Base-by-base conservation (phyloP, 2,888 invertebrate species). In the Lasioglossum villosulum region DNA sequence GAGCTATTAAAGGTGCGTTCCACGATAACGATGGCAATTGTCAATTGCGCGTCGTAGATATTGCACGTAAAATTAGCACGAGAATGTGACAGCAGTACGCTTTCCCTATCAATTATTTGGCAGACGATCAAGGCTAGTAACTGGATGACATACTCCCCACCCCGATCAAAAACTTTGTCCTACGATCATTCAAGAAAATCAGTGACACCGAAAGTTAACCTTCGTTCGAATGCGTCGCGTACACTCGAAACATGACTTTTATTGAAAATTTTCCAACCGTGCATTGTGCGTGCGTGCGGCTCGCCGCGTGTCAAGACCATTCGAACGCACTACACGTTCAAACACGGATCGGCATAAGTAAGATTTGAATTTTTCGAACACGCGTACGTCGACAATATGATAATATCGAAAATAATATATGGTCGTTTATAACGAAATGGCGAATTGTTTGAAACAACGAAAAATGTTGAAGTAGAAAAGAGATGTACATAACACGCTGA, bases 41-140 rank as follows among this genome's bases (percentile, higher is more conserved):
- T 85, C 83, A 87, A 42, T 87, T 84, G 72, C 88, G 80, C 91
- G 88, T 87, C 91, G 88, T 90, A 90, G 83, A 89, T 88, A 76
- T 80, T 75, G 77, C 75, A 89, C 89, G 87, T 91, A 91, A 93
- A 93, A 92, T 93, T 92, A 92, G 93, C 89, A 87, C 90, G 83
- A 80, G 89, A 92, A 84, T 88, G 85, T 91, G 90, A 93, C 91
- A 92, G 91, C 90, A 87, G 89, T 90, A 90, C 89, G 92, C 93
- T 94, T 94, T 94, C 93, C 89, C 93, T 92, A 92, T 92, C 91
- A 91, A 93, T 84, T 91, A 93, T 93, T 94, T 95, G 94, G 95
- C 94, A 80, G 77, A 80, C 81, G 92, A 94, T 95, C 95, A 95
- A 95, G 94, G 94, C 93, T 92, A 93, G 93, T 93, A 92, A 93